These are phyloP conservation scores for Caenorhabditis angaria DNA, from an alignment of 2,888 invertebrate genomes.

Conservation along the genomic window DNA sequence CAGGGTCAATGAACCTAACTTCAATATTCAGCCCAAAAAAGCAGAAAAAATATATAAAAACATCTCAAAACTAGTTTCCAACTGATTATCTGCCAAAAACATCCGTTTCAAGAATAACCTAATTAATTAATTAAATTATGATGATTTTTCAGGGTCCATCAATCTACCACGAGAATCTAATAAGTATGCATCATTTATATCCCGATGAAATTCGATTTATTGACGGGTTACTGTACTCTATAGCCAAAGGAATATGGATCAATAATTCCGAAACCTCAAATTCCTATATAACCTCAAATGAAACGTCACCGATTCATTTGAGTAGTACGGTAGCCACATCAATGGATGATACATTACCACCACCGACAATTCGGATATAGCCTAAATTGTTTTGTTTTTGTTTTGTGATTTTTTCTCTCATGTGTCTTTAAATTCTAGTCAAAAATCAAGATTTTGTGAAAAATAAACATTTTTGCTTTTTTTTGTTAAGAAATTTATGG, in stretches of 20 bases:
- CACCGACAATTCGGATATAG: constrained; percentile 14
- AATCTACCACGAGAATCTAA: constrained; percentile 54
- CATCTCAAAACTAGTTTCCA: no score
- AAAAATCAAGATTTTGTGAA: no score
- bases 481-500: background rate
- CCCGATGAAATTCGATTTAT: constrained; percentile 57
- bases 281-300: background rate
- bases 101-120: no score
- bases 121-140: no score
- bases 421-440: background rate
- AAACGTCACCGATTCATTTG: constrained; percentile 6
- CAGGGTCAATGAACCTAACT: no score
- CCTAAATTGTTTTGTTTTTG: background rate
- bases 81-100: no score
- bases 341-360: constrained; percentile 36
- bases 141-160: constrained; percentile 40
- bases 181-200: constrained; percentile 54
- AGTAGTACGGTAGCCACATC: constrained; percentile 29
- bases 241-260: constrained; percentile 45
- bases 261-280: background rate
- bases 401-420: background rate
- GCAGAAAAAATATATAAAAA: no score
- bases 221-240: constrained; percentile 54
- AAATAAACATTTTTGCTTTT: no score
- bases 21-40: no score